These are phyloP conservation scores for Callospermophilus lateralis DNA, from an alignment of 2,113 vertebrate genomes.

Conservation along the genomic window DNA sequence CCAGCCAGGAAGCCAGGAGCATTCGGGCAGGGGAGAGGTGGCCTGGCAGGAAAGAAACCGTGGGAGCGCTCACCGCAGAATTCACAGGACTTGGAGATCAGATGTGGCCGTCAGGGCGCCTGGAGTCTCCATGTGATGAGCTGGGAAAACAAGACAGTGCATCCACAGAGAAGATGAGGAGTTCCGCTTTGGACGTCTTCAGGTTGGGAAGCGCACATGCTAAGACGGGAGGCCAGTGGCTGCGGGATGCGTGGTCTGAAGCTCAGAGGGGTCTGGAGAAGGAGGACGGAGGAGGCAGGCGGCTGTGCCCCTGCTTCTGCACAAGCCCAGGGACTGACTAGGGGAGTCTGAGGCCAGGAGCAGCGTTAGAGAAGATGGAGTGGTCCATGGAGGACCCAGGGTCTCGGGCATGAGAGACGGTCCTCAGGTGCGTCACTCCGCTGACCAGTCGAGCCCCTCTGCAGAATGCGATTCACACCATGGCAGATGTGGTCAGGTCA, in stretches of 20 bases:
- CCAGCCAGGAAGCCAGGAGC: background rate
- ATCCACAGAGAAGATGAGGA: background rate
- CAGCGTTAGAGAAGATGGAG: too few species aligned
- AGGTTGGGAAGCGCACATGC: rapidly evolving
- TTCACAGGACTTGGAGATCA: rapidly evolving
- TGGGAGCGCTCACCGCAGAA: background rate
- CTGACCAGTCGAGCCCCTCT: too few species aligned
- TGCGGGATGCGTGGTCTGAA: background rate
- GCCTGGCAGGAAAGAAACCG: too few species aligned
- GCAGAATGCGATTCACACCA: too few species aligned
- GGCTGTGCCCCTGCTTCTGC: too few species aligned
- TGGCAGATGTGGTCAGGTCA: background rate
- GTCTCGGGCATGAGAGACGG: too few species aligned
- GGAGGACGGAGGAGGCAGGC: too few species aligned
- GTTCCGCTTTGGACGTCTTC: too few species aligned
- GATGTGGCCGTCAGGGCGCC: too few species aligned
- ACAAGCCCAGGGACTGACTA: rapidly evolving
- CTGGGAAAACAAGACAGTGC: background rate
- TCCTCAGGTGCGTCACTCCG: too few species aligned
- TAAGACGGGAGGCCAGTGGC: rapidly evolving
- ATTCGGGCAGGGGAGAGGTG: background rate
- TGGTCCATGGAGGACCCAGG: too few species aligned
- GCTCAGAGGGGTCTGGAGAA: background rate
- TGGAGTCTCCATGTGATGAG: too few species aligned
- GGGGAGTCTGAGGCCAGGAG: background rate